Base-by-base conservation (phyloP, 1,140 invertebrate genomes). In the Meloidogyne hapla region DNA sequence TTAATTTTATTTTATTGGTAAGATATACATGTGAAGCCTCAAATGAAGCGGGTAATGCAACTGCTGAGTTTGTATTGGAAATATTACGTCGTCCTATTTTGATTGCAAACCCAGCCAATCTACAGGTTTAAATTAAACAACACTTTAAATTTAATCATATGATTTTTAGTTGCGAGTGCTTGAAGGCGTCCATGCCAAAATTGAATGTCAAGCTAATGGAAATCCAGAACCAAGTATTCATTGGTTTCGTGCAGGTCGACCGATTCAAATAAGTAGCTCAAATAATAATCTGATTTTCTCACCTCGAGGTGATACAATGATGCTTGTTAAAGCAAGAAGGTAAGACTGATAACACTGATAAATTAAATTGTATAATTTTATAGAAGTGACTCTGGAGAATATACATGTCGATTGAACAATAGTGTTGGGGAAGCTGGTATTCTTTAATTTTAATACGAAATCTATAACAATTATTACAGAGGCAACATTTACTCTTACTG, bases 391-490 rank as follows among this genome's bases (percentile, higher is more conserved):
- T 67, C 65, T 18, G 65, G 71, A 15, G 66, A 26, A 21, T 90
- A 90, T 74, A 84, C 87, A n/a, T 90, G 90, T 80, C 80, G 88
- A 67, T 89, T 89, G 8, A 88, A 85, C 67, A 90, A 90, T 79
- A 74, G 80, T 9, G 87, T 81, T 28, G 88, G 88, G 18, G 72
- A 78, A 61, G 45, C 56, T 40, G 75, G 75, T 77, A 18, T 25
- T n/a, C n/a, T n/a, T n/a, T n/a, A n/a, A n/a, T n/a, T n/a, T n/a
- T n/a, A n/a, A n/a, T n/a, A n/a, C n/a, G n/a, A n/a, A n/a, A n/a
- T n/a, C n/a, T n/a, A n/a, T n/a, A n/a, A n/a, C 21, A 8, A 21
- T 18, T 70, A 23, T 40, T 21, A 25, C 42, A 66, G 82, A 85
- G 61, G 80, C 70, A 8, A 62, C 78, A 1, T 84, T 86, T 68